A percentile compares a stretch with the other conserved stretches of the same genome.
Conservation (phyloP, 2,113 vertebrate species). For the Etheostoma cragini region DNA sequence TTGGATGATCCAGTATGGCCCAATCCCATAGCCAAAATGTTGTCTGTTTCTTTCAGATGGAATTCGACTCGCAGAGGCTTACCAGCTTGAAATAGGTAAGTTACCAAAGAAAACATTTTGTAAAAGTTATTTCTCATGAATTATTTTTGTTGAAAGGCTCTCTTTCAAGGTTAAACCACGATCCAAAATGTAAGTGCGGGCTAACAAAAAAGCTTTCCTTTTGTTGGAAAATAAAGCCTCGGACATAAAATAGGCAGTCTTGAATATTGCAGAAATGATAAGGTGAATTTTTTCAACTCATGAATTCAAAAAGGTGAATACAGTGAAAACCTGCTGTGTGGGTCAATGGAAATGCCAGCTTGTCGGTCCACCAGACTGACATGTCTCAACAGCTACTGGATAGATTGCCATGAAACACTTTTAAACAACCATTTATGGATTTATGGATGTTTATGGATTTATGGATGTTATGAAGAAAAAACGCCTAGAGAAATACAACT, state of each 20-base stretch:
- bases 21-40: no score
- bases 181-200: background rate
- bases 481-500: background rate
- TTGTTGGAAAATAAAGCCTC: background rate
- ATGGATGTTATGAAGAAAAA: no score
- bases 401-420: background rate
- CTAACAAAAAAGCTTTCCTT: background rate
- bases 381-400: background rate
- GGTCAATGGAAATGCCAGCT: background rate
- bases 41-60: slow-evolving; percentile 30
- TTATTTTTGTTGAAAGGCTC: background rate
- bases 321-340: background rate
- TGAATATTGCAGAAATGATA: background rate
- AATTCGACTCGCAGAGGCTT: slow-evolving; percentile 25
- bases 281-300: background rate
- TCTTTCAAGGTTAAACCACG: slow-evolving; percentile 17
- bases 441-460: no score
- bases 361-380: background rate
- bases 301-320: background rate
- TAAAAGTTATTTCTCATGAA: background rate
- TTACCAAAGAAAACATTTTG: slow-evolving; percentile 26
- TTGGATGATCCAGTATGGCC: no score
- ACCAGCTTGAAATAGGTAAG: slow-evolving; percentile 18
- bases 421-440: background rate
- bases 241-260: slow-evolving; percentile 11